Percentiles rank a stretch among this genome's conserved stretches.
Conservation (phyloP, 2,888 invertebrate genomes). For the Polyploca ridens region DNA sequence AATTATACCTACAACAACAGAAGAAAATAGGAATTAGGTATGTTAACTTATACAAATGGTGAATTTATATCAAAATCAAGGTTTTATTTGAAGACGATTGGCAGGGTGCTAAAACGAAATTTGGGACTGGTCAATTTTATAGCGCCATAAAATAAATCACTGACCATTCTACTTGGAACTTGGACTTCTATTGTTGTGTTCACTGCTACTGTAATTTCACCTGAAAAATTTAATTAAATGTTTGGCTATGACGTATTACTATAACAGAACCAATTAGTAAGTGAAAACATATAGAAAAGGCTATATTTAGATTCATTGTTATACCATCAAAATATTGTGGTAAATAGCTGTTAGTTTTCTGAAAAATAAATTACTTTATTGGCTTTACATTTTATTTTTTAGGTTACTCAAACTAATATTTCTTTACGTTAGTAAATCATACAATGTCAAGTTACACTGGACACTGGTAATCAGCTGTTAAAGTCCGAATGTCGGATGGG, state of each 20-base stretch:
- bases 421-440: neutral
- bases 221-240: neutral
- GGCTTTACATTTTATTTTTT: neutral
- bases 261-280: neutral
- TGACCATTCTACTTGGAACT: neutral
- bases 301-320: too few relatives aligned
- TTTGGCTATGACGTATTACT: neutral
- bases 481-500: conserved; percentile 34
- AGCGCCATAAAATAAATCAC: neutral
- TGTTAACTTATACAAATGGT: neutral
- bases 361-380: neutral
- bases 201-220: neutral
- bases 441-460: conserved; percentile 7
- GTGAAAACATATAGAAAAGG: too few relatives aligned
- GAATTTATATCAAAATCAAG: neutral
- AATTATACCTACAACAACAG: too few relatives aligned
- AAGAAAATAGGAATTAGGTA: neutral
- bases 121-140: conserved; percentile 1
- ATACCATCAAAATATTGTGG: too few relatives aligned
- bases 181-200: neutral
- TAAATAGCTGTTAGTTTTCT: too few relatives aligned
- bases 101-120: neutral
- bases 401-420: neutral
- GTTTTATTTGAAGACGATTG: conserved; percentile 4
- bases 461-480: conserved; percentile 20